Evolutionary conservation across 1,140 invertebrate genomes (phyloP).

Genomic region (Aphelenchoides avenae): DNA sequence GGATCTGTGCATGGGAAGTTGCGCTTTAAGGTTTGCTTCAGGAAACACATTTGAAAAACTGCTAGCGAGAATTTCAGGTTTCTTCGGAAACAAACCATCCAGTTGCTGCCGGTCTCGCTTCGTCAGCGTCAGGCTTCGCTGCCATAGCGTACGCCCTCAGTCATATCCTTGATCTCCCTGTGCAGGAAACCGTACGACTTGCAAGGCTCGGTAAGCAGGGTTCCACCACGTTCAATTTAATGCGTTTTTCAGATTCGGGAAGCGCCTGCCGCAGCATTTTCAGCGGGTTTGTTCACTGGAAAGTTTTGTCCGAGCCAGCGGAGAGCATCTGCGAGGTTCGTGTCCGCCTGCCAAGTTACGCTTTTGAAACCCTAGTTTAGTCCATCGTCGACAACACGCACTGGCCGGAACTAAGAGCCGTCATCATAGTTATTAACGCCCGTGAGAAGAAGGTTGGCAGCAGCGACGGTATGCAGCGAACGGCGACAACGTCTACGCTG

Average conservation of each 20-base stretch:
- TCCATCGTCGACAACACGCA: constrained; percentile 63
- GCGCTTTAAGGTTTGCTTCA: too few relatives aligned
- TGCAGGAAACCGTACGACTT: constrained; percentile 62
- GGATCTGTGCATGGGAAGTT: too few relatives aligned
- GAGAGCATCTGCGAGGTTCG: constrained; percentile 38
- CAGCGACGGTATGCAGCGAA: constrained; percentile 81
- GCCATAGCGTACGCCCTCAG: constrained; percentile 55
- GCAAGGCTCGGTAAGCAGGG: constrained; percentile 64
- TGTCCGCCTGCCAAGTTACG: constrained; percentile 64
- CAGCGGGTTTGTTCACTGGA: constrained; percentile 90
- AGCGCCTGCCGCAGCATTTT: constrained; percentile 90
- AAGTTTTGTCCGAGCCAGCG: constrained; percentile 71
- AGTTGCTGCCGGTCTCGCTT: constrained; percentile 92
- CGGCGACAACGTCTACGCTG: constrained; percentile 76
- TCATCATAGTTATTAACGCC: constrained; percentile 85
- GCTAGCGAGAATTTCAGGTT: too few relatives aligned
- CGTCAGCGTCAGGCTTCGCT: constrained; percentile 94
- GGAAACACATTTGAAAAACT: too few relatives aligned
- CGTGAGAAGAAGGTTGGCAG: constrained; percentile 79
- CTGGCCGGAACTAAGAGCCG: constrained; percentile 83
- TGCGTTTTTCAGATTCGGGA: constrained; percentile 67
- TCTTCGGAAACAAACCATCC: constrained; percentile 93
- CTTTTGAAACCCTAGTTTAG: not conserved
- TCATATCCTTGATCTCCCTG: constrained; percentile 34
- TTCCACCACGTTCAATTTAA: constrained; percentile 4